Evolutionary conservation across 2,888 invertebrate genomes (phyloP), one percentile per base, ranked within the genome.

Genomic region (Agonopterix heracliana): DNA sequence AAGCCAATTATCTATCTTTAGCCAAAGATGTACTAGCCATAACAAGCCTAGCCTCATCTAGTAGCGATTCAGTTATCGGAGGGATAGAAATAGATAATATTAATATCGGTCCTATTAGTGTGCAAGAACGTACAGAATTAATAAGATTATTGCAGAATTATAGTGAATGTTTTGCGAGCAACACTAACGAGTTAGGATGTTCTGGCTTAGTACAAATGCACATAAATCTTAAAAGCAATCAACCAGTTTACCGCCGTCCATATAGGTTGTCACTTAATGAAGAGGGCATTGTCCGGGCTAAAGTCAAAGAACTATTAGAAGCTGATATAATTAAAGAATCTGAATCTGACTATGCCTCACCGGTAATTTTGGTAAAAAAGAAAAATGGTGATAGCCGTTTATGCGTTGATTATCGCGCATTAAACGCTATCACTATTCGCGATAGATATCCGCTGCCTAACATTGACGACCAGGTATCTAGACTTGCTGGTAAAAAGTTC

Each of bases 371-470:
- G 3, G 60, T 60, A 0, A 57, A 54, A 14, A 63, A 64, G 34
- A 62, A 63, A 44, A 55, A 57, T n/a, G 56, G 64, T 1, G 61
- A 61, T 2, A 49, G 47, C 38, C 50, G 66, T 2, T 40, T 64
- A 1, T 66, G 63, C 40, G 51, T 61, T 9, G 66, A 66, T 42
- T 63, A 63, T 44, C 48, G 63, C 0, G 57, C 51, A 0, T 36
- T 64, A 4, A 63, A 64, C 35, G 45, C 53, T 0, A 52, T 60
- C 0, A 64, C 63, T 0, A n/a, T 63, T 0, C 53, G 53, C 34
- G 63, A 66, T 45, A 53, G 60, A 11, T 63, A 52, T 45, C 63
- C 61, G 0, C 41, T 64, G 8, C 64, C 63, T 0, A 52, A 59
- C 26, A 64, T 64, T 1, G 64, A 64, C 0, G 62, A 61, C 41